These are phyloP conservation scores for Notolabrus celidotus DNA, from an alignment of 2,797 vertebrate species.

Conservation along the genomic window DNA sequence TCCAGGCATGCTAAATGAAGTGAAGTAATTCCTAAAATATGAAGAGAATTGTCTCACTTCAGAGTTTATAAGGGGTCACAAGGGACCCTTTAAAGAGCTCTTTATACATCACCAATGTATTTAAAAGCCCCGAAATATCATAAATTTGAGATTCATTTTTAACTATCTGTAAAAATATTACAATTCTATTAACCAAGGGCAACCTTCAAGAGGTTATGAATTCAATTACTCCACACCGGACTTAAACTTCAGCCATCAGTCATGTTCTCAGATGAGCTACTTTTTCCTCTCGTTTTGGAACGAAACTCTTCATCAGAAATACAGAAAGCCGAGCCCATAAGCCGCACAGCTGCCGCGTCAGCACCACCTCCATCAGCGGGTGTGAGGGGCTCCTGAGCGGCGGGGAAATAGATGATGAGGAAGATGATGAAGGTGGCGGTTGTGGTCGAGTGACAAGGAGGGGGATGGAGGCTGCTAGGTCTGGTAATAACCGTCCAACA, in stretches of 20 bases:
- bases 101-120: neutral
- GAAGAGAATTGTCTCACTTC: neutral
- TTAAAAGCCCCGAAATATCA: slow-evolving; percentile 22
- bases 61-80: slow-evolving; percentile 6
- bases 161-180: slow-evolving; percentile 29
- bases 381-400: slow-evolving; percentile 9
- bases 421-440: slow-evolving; percentile 12
- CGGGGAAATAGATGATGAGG: slow-evolving; percentile 1
- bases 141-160: slow-evolving; percentile 32
- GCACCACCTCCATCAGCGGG: slow-evolving; percentile 43
- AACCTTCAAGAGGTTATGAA: slow-evolving; percentile 7
- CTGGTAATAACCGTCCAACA: slow-evolving; percentile 37
- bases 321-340: slow-evolving; percentile 57
- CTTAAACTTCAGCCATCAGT: slow-evolving; percentile 57
- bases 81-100: slow-evolving; percentile 8
- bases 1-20: neutral
- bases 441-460: slow-evolving; percentile 3
- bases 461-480: neutral
- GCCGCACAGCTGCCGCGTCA: slow-evolving; percentile 59
- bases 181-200: slow-evolving; percentile 47
- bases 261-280: slow-evolving; percentile 12
- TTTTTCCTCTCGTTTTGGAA: slow-evolving; percentile 22
- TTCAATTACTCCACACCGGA: neutral
- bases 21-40: neutral
- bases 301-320: slow-evolving; percentile 45